Evolutionary conservation across 2,113 vertebrate species (phyloP), one percentile per base, ranked within the genome.

Genomic region (Empidonax traillii): DNA sequence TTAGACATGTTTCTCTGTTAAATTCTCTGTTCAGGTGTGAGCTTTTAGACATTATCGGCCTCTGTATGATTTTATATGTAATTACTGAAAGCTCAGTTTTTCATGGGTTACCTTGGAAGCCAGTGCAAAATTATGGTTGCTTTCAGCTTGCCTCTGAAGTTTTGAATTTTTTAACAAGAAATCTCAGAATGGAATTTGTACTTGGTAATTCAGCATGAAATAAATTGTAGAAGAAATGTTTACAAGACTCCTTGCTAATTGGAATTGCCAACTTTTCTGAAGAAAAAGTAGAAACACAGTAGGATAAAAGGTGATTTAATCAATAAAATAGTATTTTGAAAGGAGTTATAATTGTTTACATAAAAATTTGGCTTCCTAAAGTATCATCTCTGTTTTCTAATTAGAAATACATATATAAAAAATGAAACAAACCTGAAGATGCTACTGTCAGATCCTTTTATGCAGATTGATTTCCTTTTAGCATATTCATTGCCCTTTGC

Each of bases 401-500:
- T 85, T 88, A 76, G 35, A 59, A 81, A 49, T 72, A 47, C 8
- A 14, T 31, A 24, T 11, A 5, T 17, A 14, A 25, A 72, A 46
- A 6, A 2, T 44, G n/a, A 87, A 89, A 61, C n/a, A 62, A 73
- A 53, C 67, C 46, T 69, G 74, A 63, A 81, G 59, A 78, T 88
- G 33, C 72, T 93, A 74, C 52, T 91, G 46, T 80, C 91, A 88
- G 27, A 74, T 77, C 49, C 86, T 91, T 83, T 82, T 66, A 89
- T 93, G 75, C 75, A 94, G 78, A 94, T 81, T 84, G 68, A 95
- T 96, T 95, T 97, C 87, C 84, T 96, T 96, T 96, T 96, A 95
- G 93, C 81, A 90, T 96, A 89, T 96, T 95, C 97, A 96, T 95
- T 96, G 93, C 85, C 90, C 91, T 96, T 95, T 97, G 95, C 94